Percentiles rank a stretch among this genome's conserved stretches.
These are phyloP conservation scores for Dicaeum eximium DNA, from an alignment of 2,113 vertebrate species.

Conservation along the genomic window DNA sequence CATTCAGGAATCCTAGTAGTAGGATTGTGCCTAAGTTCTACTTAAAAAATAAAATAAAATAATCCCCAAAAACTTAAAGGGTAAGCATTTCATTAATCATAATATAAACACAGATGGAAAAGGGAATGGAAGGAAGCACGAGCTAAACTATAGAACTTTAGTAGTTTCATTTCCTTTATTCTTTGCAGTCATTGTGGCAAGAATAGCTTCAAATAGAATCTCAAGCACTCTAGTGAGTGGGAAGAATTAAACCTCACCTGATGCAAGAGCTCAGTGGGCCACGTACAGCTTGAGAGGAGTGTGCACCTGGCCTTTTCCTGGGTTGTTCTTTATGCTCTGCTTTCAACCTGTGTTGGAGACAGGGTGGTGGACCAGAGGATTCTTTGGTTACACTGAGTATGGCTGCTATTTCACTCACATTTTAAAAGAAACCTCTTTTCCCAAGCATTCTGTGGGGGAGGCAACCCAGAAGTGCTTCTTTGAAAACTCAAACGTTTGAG, in stretches of 20 bases:
- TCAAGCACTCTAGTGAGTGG: not conserved
- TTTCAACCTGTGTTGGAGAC: not conserved
- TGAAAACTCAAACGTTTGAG: not conserved
- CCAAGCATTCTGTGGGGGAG: not conserved
- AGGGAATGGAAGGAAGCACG: not conserved
- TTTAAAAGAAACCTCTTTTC: not conserved
- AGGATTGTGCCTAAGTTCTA: not conserved
- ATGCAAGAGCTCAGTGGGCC: not conserved
- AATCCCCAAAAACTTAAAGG: not conserved
- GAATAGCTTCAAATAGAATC: not conserved
- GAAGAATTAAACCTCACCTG: not conserved
- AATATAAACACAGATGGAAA: not conserved
- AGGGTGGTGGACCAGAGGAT: not conserved
- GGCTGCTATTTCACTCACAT: not conserved
- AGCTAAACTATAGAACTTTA: not conserved
- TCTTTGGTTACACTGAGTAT: not conserved
- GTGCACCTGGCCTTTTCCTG: not conserved
- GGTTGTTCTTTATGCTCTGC: not conserved
- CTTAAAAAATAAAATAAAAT: not conserved
- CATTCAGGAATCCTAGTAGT: not conserved
- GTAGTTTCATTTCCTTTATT: not conserved
- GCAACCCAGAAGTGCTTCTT: not conserved
- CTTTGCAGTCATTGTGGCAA: not conserved
- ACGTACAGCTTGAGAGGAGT: not conserved
- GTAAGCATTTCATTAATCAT: not conserved